A percentile compares a stretch with the other conserved stretches of the same genome.
Conservation (phyloP, 1,140 invertebrate species). For the Teleopsis dalmanni region DNA sequence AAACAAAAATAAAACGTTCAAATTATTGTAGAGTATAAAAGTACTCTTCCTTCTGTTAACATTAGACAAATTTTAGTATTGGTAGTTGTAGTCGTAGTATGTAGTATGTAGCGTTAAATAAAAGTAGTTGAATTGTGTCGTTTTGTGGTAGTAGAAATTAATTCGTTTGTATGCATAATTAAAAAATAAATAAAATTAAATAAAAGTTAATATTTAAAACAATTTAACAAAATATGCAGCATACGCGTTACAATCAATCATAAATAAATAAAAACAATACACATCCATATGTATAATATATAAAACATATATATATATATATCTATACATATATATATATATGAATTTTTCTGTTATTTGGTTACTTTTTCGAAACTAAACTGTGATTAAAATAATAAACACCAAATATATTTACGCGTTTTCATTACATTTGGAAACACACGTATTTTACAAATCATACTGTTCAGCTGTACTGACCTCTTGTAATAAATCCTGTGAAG, state of each 20-base stretch:
- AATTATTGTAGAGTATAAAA: slow-evolving; percentile 5
- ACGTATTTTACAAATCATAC: slow-evolving; percentile 44
- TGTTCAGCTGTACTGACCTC: slow-evolving; percentile 76
- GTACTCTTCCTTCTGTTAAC: slow-evolving; percentile 10
- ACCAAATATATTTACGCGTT: no score
- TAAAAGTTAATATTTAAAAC: neutral
- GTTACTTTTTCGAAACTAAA: no score
- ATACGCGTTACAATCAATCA: no score
- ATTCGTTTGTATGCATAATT: slow-evolving; percentile 3
- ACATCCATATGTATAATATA: no score
- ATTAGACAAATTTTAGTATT: neutral
- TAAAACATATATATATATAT: no score
- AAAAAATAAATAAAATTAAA: slow-evolving; percentile 9
- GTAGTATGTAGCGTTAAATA: neutral
- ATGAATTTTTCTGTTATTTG: no score
- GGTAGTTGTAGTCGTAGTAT: neutral
- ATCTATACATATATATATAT: no score
- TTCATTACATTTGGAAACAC: no score
- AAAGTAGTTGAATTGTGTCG: neutral
- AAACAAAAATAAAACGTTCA: neutral
- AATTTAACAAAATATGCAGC: neutral
- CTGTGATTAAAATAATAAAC: no score
- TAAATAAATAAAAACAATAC: no score
- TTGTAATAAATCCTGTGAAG: slow-evolving; percentile 96
- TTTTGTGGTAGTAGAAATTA: slow-evolving; percentile 3